Conservation (phyloP, 2,113 vertebrate species). For the Percina caprodes region DNA sequence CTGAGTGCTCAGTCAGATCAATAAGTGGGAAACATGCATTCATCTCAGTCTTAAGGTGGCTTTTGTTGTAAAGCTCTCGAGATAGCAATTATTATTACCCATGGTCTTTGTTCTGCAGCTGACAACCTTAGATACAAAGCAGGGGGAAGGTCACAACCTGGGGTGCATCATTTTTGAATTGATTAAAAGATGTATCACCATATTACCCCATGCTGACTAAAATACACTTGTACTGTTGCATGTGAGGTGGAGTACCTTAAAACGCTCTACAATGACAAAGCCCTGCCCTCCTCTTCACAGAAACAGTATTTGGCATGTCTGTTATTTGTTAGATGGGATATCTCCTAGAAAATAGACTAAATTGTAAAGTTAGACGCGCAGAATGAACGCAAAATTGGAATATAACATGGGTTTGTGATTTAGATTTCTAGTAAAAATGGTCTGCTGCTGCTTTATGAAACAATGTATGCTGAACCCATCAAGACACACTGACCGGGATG, state of each 20-base stretch:
- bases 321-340: conserved; percentile 49
- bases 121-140: neutral
- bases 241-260: conserved; percentile 75
- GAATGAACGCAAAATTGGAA: neutral
- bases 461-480: conserved; percentile 39
- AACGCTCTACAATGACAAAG: conserved; percentile 69
- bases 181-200: neutral
- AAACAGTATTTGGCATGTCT: conserved; percentile 68
- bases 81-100: conserved; percentile 14
- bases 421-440: conserved; percentile 1
- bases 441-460: conserved; percentile 45
- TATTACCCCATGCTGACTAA: neutral
- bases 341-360: conserved; percentile 13
- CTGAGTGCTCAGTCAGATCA: conserved; percentile 80
- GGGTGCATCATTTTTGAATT: neutral
- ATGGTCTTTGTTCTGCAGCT: neutral
- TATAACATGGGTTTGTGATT: conserved; percentile 21
- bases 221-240: conserved; percentile 6
- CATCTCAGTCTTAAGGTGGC: conserved; percentile 78
- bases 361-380: neutral
- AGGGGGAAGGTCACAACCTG: neutral
- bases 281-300: conserved; percentile 77
- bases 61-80: conserved; percentile 26
- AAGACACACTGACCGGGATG: conserved; percentile 32
- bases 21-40: conserved; percentile 75